These are phyloP conservation scores for Lagopus leucura DNA, from an alignment of 2,113 vertebrate genomes.

Conservation along the genomic window DNA sequence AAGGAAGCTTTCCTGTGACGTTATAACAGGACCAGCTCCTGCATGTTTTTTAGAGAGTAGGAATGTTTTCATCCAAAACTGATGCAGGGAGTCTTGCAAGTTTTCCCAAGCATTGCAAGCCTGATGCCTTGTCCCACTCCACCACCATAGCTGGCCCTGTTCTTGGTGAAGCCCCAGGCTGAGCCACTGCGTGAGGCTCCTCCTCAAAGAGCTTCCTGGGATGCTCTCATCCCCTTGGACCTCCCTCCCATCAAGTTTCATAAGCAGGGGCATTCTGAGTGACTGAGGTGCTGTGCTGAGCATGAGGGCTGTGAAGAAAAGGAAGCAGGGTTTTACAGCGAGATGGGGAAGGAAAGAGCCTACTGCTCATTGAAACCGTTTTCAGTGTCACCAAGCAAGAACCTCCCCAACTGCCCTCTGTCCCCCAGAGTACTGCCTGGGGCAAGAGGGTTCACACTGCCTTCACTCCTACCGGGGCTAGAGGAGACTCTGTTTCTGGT, in stretches of 20 bases:
- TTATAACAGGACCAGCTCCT: not conserved
- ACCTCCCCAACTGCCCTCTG: not conserved
- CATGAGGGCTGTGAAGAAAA: not conserved
- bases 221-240: not conserved
- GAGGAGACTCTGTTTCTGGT: not conserved
- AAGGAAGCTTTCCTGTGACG: not conserved
- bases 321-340: not conserved
- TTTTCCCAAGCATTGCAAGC: not conserved
- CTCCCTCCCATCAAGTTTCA: not conserved
- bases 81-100: not conserved
- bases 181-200: not conserved
- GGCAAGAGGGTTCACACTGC: not conserved
- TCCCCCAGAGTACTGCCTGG: not conserved
- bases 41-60: rapidly evolving
- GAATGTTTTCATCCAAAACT: not conserved
- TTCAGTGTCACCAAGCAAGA: not conserved
- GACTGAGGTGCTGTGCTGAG: not conserved
- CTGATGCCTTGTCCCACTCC: not conserved
- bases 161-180: not conserved
- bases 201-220: not conserved
- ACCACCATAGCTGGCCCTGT: rapidly evolving
- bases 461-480: not conserved
- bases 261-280: not conserved
- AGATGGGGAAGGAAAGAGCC: not conserved
- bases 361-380: not conserved